Percentiles rank a stretch among this genome's conserved stretches.
Evolutionary conservation across 2,888 invertebrate species (phyloP).

Genomic region (Microctonus hyperodae): DNA sequence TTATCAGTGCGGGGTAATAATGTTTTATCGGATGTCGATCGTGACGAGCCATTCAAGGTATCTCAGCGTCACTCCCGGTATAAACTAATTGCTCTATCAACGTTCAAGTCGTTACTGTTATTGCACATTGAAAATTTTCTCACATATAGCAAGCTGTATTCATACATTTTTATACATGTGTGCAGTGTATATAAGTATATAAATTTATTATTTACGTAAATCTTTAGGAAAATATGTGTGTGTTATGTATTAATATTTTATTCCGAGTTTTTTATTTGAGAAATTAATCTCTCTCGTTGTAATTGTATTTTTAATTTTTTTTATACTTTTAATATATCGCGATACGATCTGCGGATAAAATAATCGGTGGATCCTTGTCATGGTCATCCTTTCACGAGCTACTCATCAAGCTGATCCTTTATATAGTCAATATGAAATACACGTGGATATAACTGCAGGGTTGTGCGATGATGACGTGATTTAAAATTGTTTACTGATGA

Average conservation of each 20-base stretch:
- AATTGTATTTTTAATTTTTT: background rate
- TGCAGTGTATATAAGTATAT: background rate
- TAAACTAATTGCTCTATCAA: slow-evolving; percentile 44
- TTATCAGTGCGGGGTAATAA: slow-evolving; percentile 31
- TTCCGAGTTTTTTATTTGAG: background rate
- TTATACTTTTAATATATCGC: background rate
- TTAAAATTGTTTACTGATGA: too few relatives aligned
- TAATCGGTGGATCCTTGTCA: slow-evolving; percentile 24
- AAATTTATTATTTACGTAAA: too few relatives aligned
- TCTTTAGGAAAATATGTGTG: too few relatives aligned
- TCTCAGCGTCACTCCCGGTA: slow-evolving; percentile 35
- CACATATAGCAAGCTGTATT: background rate
- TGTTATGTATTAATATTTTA: slow-evolving; percentile 11
- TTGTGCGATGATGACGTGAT: too few relatives aligned
- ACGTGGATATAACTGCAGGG: background rate
- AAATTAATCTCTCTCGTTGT: slow-evolving; percentile 9
- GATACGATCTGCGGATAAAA: slow-evolving; percentile 19
- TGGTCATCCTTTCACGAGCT: slow-evolving; percentile 29
- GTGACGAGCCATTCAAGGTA: slow-evolving; percentile 41
- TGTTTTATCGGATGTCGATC: slow-evolving; percentile 32
- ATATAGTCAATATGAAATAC: background rate
- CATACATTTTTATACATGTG: too few relatives aligned
- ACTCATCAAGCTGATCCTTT: background rate
- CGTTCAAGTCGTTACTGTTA: slow-evolving; percentile 16
- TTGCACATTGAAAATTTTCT: background rate